Conservation (phyloP, 2,113 vertebrate genomes). For the Hypomesus transpacificus region DNA sequence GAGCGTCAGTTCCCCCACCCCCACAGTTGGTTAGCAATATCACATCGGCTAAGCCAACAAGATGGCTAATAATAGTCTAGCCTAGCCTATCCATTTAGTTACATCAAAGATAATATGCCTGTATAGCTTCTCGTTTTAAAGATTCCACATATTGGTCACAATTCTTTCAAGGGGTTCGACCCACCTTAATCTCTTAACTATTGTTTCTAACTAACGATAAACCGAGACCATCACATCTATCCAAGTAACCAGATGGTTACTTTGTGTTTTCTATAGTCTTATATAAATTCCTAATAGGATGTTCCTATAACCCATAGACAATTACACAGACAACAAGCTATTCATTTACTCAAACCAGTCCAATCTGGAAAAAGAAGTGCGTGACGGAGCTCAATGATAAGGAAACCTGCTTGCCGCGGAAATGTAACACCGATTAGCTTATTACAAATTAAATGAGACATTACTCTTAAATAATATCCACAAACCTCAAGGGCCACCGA, state of each 20-base stretch:
- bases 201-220: not conserved
- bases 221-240: not conserved
- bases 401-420: not conserved
- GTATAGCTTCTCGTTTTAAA: not conserved
- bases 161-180: not conserved
- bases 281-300: not conserved
- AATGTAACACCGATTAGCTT: not conserved
- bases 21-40: slow-evolving; percentile 30
- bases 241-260: not conserved
- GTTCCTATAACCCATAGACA: not conserved
- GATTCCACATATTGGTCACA: not conserved
- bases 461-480: not conserved
- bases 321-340: not conserved
- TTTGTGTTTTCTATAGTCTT: not conserved
- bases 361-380: slow-evolving; percentile 38
- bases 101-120: slow-evolving; percentile 16
- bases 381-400: slow-evolving; percentile 9
- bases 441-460: not conserved
- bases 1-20: slow-evolving; percentile 40
- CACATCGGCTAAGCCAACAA: slow-evolving; percentile 15
- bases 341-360: slow-evolving; percentile 36
- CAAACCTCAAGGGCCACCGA: not conserved
- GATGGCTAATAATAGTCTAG: slow-evolving; percentile 13
- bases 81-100: not conserved
- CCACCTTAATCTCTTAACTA: not conserved